Evolutionary conservation across 2,113 vertebrate genomes (phyloP).

Genomic region (Suncus etruscus): DNA sequence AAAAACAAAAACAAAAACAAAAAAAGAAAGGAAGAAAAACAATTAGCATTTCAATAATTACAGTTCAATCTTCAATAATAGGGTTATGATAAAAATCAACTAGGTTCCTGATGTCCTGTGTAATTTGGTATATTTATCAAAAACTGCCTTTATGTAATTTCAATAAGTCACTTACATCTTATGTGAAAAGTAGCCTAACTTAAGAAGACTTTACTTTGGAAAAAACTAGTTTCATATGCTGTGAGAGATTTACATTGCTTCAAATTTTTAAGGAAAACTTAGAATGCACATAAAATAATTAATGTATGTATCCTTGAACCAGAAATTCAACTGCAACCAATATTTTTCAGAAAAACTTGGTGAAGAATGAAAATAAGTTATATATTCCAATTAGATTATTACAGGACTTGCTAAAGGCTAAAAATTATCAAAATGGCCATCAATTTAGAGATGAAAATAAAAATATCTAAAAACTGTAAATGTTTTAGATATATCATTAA

Average conservation of each 20-base stretch:
- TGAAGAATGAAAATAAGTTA: not conserved
- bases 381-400: not conserved
- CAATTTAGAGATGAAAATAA: not conserved
- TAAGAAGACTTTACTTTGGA: not conserved
- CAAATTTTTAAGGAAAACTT: not conserved
- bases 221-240: not conserved
- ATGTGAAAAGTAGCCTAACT: not conserved
- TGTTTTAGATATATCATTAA: not conserved
- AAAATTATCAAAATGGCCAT: not conserved
- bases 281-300: not conserved
- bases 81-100: slow-evolving; percentile 44
- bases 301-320: not conserved
- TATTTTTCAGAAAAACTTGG: not conserved
- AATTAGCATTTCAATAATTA: slow-evolving; percentile 59
- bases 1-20: too few relatives aligned
- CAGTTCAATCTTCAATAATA: slow-evolving; percentile 15
- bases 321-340: not conserved
- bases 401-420: not conserved
- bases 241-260: not conserved
- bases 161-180: slow-evolving; percentile 15
- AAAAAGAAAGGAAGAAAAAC: slow-evolving; percentile 57
- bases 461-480: not conserved
- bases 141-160: not conserved
- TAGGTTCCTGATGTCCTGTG: not conserved
- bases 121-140: slow-evolving; percentile 38